A percentile compares a stretch with the other conserved stretches of the same genome.
phyloP scores from a whole-genome alignment of 2,113 vertebrate genomes.

The Protobothrops flavoviridis region DNA sequence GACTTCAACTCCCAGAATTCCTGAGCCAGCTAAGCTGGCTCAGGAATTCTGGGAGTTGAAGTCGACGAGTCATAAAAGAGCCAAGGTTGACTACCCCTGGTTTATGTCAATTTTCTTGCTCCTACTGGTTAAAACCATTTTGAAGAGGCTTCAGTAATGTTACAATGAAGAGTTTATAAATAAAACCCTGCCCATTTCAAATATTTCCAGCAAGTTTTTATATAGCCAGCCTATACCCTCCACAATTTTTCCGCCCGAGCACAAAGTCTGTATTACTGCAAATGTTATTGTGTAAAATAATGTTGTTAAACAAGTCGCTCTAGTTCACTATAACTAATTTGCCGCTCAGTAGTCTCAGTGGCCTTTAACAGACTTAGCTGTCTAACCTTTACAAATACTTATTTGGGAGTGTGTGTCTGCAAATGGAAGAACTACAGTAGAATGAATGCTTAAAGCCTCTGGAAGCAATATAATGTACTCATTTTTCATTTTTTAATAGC shows the following conservation, averaged over 20 bases:
- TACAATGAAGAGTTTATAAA: not conserved
- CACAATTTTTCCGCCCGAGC: not conserved
- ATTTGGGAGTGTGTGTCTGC: not conserved
- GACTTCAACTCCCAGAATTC: no score
- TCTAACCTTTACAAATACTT: not conserved
- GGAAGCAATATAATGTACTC: not conserved
- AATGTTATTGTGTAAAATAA: not conserved
- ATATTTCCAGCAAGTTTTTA: not conserved
- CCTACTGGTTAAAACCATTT: not conserved
- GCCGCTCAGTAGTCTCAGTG: not conserved
- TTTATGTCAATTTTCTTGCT: not conserved
- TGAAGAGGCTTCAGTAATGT: not conserved
- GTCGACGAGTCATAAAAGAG: no score
- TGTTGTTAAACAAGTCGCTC: not conserved
- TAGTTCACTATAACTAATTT: not conserved
- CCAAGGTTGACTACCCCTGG: no score
- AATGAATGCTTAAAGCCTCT: not conserved
- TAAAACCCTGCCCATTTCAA: not conserved
- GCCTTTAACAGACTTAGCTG: not conserved
- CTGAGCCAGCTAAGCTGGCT: no score
- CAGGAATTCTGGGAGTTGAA: no score
- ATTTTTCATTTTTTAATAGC: not conserved
- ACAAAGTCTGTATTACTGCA: not conserved
- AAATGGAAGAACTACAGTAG: not conserved
- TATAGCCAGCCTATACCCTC: not conserved